Evolutionary conservation across 1,140 invertebrate species (phyloP), one percentile per base, ranked within the genome.

Genomic region (Dreissena polymorpha): DNA sequence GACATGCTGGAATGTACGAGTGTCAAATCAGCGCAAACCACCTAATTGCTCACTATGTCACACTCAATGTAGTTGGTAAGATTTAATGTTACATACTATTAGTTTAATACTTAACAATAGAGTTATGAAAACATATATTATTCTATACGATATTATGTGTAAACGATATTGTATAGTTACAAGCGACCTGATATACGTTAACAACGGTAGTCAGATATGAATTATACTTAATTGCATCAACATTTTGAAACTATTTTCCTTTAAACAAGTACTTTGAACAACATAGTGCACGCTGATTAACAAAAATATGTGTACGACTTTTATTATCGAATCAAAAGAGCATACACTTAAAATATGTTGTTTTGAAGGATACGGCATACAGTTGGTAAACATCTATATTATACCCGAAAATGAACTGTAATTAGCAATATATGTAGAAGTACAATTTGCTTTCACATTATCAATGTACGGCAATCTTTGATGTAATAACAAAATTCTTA

Each of bases 1-100:
- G 21, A 0, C 81, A 86, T 72, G 70, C 82, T 16, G 85, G 85
- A 16, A 25, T 80, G 29, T 86, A 86, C 67, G 85, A 86, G 69
- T 86, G 85, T 68, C 85, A 86, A 57, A 70, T 86, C 29, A 84
- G 60, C 69, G 12, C 18, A 18, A 12, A 12, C 12, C 53, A 55
- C 53, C 53, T 12, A 12, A 55, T 12, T 18, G 53, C 12, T 55
- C 53, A 55, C 12, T 55, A 12, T 18, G 18, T 18, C 12, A 55
- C 53, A 12, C 53, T 12, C 18, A 12, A 55, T 55, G 53, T 55
- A 12, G 18, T 18, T 12, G 53, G 53, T 12, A 55, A 55, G 53
- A 12, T 55, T 55, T 12, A 12, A 12, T 55, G 12, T 12, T 55
- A 55, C 18, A 18, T 12, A 55, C 53, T 55, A 55, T 12, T 55